Conservation (phyloP, 2,113 vertebrate species). For the Myotis yumanensis region DNA sequence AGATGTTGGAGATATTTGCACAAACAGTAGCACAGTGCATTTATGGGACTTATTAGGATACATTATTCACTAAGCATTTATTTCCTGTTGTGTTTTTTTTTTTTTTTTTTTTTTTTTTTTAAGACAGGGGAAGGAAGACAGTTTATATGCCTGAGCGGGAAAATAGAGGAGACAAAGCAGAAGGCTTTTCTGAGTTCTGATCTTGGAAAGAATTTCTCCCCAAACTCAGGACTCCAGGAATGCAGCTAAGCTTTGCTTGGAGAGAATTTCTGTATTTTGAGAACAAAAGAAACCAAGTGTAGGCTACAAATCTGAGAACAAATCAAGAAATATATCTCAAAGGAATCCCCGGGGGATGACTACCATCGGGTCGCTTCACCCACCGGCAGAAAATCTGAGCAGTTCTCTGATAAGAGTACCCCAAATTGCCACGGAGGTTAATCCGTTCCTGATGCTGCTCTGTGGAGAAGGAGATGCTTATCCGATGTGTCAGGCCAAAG, state of each 20-base stretch:
- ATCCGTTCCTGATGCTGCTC: conserved; percentile 25
- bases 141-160: accelerated
- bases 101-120: background rate
- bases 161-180: accelerated
- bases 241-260: background rate
- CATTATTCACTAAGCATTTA: background rate
- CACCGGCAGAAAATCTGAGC: conserved; percentile 56
- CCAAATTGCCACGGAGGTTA: background rate
- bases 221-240: background rate
- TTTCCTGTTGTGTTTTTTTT: no score
- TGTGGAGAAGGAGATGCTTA: conserved; percentile 60
- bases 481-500: conserved; percentile 28
- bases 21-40: background rate
- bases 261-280: background rate
- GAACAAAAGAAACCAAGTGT: conserved; percentile 39
- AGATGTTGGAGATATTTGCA: background rate
- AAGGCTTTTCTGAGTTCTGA: background rate
- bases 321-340: conserved; percentile 4
- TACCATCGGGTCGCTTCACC: background rate
- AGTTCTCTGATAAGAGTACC: conserved; percentile 17
- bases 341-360: background rate
- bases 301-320: conserved; percentile 47
- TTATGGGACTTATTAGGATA: background rate
- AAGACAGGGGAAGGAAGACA: background rate
- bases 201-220: background rate